Evolutionary conservation across 2,797 vertebrate genomes (phyloP).

Genomic region (Xerus rutilus): DNA sequence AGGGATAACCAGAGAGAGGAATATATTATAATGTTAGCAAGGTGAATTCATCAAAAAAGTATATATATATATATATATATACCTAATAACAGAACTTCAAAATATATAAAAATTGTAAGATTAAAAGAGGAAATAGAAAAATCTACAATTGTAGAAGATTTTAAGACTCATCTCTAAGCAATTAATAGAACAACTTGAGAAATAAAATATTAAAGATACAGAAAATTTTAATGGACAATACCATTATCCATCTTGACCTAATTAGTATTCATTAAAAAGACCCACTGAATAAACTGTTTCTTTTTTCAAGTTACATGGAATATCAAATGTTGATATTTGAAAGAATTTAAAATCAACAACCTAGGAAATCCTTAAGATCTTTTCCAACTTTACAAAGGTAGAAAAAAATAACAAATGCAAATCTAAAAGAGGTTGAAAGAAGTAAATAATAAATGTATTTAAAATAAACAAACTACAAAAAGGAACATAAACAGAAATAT

Average conservation of each 20-base stretch:
- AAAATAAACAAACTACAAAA: background rate
- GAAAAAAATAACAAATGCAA: background rate
- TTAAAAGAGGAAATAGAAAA: background rate
- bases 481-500: background rate
- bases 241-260: background rate
- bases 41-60: background rate
- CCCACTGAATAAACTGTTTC: background rate
- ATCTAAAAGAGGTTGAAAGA: background rate
- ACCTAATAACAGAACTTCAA: background rate
- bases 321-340: background rate
- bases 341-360: background rate
- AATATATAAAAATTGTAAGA: background rate
- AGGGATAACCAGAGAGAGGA: background rate
- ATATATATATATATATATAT: background rate
- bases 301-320: background rate
- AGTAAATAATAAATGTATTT: background rate
- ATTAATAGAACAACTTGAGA: background rate
- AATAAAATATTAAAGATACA: background rate
- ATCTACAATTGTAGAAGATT: background rate
- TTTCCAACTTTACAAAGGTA: background rate
- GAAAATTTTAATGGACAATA: background rate
- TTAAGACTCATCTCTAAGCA: background rate
- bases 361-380: background rate
- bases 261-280: background rate
- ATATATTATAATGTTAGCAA: background rate